Evolutionary conservation across 1,140 invertebrate species (phyloP).

Genomic region (Druon quercuslanigerum): DNA sequence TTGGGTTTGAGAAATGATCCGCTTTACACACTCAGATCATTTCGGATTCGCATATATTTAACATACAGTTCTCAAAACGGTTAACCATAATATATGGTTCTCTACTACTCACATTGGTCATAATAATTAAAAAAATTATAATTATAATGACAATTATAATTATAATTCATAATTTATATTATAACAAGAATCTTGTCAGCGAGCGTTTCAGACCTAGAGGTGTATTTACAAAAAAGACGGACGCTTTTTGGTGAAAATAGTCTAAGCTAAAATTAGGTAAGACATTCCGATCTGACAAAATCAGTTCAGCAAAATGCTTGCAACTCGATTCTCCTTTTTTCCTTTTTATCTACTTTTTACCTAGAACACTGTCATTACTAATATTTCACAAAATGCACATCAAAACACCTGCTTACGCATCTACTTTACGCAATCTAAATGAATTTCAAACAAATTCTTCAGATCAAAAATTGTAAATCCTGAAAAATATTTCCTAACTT

Average conservation of each 20-base stretch:
- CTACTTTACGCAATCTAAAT: slow-evolving; percentile 1
- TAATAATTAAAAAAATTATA: neutral
- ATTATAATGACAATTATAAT: slow-evolving; percentile 4
- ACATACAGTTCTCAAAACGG: neutral
- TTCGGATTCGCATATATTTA: slow-evolving; percentile 1
- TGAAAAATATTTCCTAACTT: neutral
- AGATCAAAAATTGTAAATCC: neutral
- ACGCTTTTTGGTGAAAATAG: slow-evolving; percentile 34
- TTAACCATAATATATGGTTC: slow-evolving; percentile 25
- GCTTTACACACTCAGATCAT: neutral
- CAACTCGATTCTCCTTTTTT: neutral
- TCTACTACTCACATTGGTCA: neutral
- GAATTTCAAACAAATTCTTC: neutral
- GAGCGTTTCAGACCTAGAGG: neutral
- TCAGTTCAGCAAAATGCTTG: neutral
- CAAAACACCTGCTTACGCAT: slow-evolving; percentile 52
- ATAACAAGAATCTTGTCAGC: neutral
- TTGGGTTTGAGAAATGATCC: neutral
- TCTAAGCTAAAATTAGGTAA: slow-evolving; percentile 36
- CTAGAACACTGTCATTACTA: slow-evolving; percentile 45
- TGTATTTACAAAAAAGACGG: neutral
- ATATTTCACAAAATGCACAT: slow-evolving; percentile 59
- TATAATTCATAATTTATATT: slow-evolving; percentile 2
- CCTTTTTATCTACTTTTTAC: slow-evolving; percentile 5
- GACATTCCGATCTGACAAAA: slow-evolving; percentile 23